Conservation (phyloP, 1,140 invertebrate species). For the Drosophila persimilis region DNA sequence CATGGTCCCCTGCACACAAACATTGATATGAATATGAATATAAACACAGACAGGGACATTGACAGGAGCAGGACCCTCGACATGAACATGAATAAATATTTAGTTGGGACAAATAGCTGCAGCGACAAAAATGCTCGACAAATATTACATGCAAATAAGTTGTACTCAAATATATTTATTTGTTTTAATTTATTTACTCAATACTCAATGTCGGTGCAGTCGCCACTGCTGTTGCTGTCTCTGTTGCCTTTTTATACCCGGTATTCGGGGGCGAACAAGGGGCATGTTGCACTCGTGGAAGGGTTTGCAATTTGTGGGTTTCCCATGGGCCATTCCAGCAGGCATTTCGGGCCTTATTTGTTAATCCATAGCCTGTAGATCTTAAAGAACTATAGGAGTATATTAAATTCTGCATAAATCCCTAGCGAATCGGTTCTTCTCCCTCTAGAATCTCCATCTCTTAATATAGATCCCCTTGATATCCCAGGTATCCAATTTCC, state of each 20-base stretch:
- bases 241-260: constrained; percentile 22
- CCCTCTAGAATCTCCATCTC: too few species aligned
- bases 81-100: constrained; percentile 28
- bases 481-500: too few species aligned
- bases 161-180: constrained; percentile 45
- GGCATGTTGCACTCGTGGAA: too few species aligned
- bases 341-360: constrained; percentile 16
- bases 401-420: too few species aligned
- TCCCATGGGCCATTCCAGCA: neutral
- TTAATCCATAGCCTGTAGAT: too few species aligned
- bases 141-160: constrained; percentile 61
- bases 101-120: constrained; percentile 28
- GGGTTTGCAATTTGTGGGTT: too few species aligned
- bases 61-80: neutral
- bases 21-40: constrained; percentile 22
- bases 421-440: too few species aligned
- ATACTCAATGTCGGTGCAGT: constrained; percentile 5
- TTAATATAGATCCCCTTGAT: too few species aligned
- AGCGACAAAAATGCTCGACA: constrained; percentile 39
- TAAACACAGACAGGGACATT: neutral
- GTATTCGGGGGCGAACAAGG: constrained; percentile 9
- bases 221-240: neutral
- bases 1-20: constrained; percentile 5
- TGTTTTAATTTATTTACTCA: constrained; percentile 64
- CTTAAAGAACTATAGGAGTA: too few species aligned